Base-by-base conservation (phyloP, 2,113 vertebrate species). In the Grammomys dolichurus region DNA sequence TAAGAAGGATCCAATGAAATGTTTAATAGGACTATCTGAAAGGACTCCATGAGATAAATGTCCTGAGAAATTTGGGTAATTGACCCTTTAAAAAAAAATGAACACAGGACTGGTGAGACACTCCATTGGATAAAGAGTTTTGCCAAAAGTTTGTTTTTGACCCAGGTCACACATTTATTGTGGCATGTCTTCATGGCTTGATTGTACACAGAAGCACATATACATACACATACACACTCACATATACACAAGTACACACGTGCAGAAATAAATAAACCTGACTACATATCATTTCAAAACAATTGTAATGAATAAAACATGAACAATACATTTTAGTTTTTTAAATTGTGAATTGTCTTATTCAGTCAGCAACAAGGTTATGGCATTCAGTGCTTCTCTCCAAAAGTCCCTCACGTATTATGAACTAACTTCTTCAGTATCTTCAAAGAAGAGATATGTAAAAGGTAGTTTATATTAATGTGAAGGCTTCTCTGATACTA, bases 401-500 rank as follows among this genome's bases (percentile, higher is more conserved):
- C 43, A 31, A n/a, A 89, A 87, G 1, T 94, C 5, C 7, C 12
- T 89, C 1, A 19, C 89, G 48, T 87, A 17, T 77, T 70, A 63
- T 81, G 3, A 17, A 88, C 26, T 0, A 81, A 4, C 17, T 77
- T 84, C 8, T 13, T 90, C 13, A 51, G 7, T 92, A 11, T 94
- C 10, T 87, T 0, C 26, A 43, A 84, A 33, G 43, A 28, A n/a
- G 16, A 75, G 5, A 90, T 9, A 13, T 92, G 51, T 93, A 91
- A 20, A 5, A 36, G 88, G 40, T 91, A 82, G 67, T 80, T 84
- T 26, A 46, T 33, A 92, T 91, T 77, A 93, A 87, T 75, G 31
- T 84, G 24, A 78, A 72, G 6, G 76, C 11, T 76, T 96, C 4
- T 65, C 20, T 5, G 40, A 22, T 60, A 46, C 16, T 85, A 65